Evolutionary conservation across 2,888 invertebrate species (phyloP).

Genomic region (Cyrtodaria siliqua): DNA sequence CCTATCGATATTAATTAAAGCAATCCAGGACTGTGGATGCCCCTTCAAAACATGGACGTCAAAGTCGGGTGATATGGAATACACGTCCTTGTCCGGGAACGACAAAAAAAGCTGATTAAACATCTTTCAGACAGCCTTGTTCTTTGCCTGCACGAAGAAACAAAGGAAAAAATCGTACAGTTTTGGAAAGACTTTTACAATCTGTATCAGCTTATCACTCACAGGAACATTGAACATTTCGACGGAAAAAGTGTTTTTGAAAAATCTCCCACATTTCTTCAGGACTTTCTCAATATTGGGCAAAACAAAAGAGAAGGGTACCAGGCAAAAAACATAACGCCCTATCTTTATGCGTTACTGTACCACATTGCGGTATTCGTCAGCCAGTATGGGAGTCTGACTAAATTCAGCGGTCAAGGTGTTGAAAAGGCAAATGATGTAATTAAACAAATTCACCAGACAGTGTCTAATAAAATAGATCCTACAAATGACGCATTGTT

Average conservation of each 20-base stretch:
- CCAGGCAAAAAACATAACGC: too few species aligned
- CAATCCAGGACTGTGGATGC: neutral
- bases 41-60: slow-evolving; percentile 1
- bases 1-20: neutral
- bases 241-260: too few species aligned
- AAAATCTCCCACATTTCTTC: too few species aligned
- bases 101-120: slow-evolving; percentile 4
- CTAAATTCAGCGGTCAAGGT: too few species aligned
- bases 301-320: too few species aligned
- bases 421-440: neutral
- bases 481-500: neutral
- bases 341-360: too few species aligned
- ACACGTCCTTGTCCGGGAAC: neutral
- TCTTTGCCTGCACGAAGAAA: slow-evolving; percentile 4
- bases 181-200: slow-evolving; percentile 8
- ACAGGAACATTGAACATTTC: too few species aligned
- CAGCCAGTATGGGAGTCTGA: too few species aligned
- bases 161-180: neutral
- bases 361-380: too few species aligned
- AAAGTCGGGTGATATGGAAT: neutral
- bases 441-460: too few species aligned
- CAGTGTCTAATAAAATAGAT: too few species aligned
- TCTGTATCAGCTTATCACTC: neutral
- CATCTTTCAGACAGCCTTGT: neutral
- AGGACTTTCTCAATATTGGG: too few species aligned